Conservation (phyloP, 2,113 vertebrate genomes). For the Lutjanus erythropterus region DNA sequence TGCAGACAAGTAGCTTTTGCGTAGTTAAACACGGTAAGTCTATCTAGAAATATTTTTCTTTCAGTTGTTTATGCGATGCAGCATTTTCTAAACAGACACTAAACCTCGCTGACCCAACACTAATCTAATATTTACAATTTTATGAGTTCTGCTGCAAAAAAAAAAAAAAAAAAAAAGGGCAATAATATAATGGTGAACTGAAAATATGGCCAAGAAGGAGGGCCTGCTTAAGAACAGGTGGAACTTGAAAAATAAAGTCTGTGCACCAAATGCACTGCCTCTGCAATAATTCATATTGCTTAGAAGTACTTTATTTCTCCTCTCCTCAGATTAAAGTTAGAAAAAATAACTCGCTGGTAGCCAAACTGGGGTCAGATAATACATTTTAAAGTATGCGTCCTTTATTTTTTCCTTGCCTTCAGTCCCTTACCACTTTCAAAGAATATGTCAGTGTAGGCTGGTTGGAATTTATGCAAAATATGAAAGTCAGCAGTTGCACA, state of each 20-base stretch:
- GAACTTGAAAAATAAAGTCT: constrained; percentile 15
- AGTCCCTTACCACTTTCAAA: not conserved
- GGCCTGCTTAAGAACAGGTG: constrained; percentile 4
- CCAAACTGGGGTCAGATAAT: constrained; percentile 8
- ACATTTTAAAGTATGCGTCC: constrained; percentile 20
- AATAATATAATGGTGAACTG: not conserved
- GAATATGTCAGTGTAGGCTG: not conserved
- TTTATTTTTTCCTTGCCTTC: not conserved
- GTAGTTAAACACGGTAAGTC: not conserved
- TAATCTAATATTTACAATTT: constrained; percentile 36
- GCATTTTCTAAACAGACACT: constrained; percentile 1
- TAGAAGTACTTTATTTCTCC: constrained; percentile 20
- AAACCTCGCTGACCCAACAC: constrained; percentile 4
- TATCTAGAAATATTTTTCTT: not conserved
- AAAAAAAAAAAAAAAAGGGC: too few species aligned
- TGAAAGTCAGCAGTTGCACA: not conserved
- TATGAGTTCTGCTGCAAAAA: constrained; percentile 8
- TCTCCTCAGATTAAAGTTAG: constrained; percentile 1
- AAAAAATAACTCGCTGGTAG: not conserved
- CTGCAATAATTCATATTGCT: constrained; percentile 33
- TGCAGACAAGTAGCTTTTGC: not conserved
- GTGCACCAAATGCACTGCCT: constrained; percentile 1
- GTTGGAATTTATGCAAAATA: not conserved
- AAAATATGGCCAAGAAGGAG: constrained; percentile 3
- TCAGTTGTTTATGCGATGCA: not conserved